phyloP scores from a whole-genome alignment of 1,140 invertebrate genomes.

The Caenorhabditis remanei region DNA sequence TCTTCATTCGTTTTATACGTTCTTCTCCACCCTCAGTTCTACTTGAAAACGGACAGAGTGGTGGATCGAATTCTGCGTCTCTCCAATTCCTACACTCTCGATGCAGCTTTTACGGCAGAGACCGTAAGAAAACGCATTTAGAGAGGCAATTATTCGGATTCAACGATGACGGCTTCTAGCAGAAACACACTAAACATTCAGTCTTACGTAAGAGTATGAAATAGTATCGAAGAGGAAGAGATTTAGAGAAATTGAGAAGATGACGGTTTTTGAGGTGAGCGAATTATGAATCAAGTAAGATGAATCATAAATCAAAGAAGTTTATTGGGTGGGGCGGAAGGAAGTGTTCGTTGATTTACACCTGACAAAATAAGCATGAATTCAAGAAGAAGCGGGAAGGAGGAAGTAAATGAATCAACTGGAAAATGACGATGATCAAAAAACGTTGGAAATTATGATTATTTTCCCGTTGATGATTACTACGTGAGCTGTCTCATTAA shows the following conservation, averaged over 20 bases:
- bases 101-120: conserved; percentile 31
- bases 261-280: background rate
- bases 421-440: background rate
- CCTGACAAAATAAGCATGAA: background rate
- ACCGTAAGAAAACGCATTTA: conserved; percentile 54
- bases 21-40: conserved; percentile 43
- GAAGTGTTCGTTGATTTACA: conserved; percentile 21
- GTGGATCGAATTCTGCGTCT: conserved; percentile 33
- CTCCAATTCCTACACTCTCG: background rate
- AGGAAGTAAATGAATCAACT: background rate
- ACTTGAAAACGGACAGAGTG: conserved; percentile 54
- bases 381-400: background rate
- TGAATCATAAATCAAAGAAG: conserved; percentile 45
- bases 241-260: background rate
- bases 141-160: conserved; percentile 56
- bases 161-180: conserved; percentile 27
- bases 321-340: conserved; percentile 12
- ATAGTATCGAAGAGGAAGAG: background rate
- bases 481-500: too few species aligned
- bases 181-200: background rate
- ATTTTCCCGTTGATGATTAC: too few species aligned
- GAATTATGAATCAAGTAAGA: conserved; percentile 7
- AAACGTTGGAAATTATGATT: too few species aligned
- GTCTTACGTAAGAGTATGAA: background rate
- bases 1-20: conserved; percentile 49